These are phyloP conservation scores for Microctenopoma steveboyesi DNA, from an alignment of 2,797 vertebrate species.

Conservation along the genomic window DNA sequence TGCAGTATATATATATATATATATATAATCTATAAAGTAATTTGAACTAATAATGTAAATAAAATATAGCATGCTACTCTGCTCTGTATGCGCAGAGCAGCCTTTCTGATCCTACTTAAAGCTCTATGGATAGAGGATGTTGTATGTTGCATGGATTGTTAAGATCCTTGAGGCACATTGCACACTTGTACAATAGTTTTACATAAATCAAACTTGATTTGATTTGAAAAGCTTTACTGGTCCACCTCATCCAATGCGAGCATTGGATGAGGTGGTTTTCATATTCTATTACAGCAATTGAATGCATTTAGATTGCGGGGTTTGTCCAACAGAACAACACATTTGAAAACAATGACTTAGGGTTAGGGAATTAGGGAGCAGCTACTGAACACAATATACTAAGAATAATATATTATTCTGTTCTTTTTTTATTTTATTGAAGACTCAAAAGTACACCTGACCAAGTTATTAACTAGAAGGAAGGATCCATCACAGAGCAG, in stretches of 20 bases:
- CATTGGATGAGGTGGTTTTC: background rate
- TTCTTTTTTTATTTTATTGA: background rate
- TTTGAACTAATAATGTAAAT: too few species aligned
- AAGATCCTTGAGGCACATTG: too few species aligned
- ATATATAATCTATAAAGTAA: too few species aligned
- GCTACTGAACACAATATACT: too few species aligned
- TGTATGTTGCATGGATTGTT: too few species aligned
- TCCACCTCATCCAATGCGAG: background rate
- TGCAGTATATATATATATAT: too few species aligned
- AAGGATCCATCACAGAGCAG: slow-evolving; percentile 6
- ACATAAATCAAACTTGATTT: background rate
- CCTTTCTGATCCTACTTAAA: too few species aligned
- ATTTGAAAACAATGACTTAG: background rate
- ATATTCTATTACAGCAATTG: background rate
- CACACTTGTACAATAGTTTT: too few species aligned
- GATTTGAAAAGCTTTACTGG: background rate
- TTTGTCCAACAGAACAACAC: background rate
- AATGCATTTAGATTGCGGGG: background rate
- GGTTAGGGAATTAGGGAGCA: background rate
- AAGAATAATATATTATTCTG: background rate
- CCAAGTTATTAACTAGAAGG: slow-evolving; percentile 1
- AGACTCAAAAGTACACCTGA: background rate
- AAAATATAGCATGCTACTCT: too few species aligned
- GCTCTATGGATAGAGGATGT: too few species aligned
- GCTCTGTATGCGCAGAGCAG: too few species aligned